Conservation (phyloP, 2,888 invertebrate species). For the Epinotia bilunana region DNA sequence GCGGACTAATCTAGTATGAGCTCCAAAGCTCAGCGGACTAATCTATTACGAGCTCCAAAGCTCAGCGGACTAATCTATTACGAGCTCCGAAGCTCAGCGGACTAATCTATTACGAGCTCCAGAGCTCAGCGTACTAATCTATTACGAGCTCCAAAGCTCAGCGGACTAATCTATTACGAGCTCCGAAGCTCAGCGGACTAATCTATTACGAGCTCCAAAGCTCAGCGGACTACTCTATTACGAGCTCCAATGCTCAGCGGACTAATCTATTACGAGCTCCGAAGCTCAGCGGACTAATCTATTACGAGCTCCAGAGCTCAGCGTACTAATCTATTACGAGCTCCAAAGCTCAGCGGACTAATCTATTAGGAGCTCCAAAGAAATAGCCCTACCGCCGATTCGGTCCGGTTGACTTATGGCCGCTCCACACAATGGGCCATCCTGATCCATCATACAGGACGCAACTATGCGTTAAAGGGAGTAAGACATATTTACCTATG, state of each 20-base stretch:
- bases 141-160: too few species aligned
- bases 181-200: constrained; percentile 7
- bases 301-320: neutral
- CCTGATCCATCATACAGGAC: too few species aligned
- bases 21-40: constrained; percentile 1
- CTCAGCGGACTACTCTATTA: too few species aligned
- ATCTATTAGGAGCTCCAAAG: constrained; percentile 5
- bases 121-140: too few species aligned
- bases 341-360: neutral
- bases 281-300: constrained; percentile 14
- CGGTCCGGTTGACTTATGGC: neutral
- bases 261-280: constrained; percentile 7
- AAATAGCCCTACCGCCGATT: neutral
- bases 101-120: constrained; percentile 7
- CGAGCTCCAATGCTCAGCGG: neutral
- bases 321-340: constrained; percentile 8
- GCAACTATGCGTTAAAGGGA: too few species aligned
- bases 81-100: neutral
- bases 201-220: constrained; percentile 6
- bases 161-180: constrained; percentile 10
- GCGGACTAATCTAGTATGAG: too few species aligned
- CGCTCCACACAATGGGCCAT: too few species aligned
- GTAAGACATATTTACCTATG: too few species aligned
- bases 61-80: too few species aligned
- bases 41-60: constrained; percentile 6